A percentile compares a stretch with the other conserved stretches of the same genome.
Evolutionary conservation across 2,888 invertebrate species (phyloP).

Genomic region (Unio delphinus): DNA sequence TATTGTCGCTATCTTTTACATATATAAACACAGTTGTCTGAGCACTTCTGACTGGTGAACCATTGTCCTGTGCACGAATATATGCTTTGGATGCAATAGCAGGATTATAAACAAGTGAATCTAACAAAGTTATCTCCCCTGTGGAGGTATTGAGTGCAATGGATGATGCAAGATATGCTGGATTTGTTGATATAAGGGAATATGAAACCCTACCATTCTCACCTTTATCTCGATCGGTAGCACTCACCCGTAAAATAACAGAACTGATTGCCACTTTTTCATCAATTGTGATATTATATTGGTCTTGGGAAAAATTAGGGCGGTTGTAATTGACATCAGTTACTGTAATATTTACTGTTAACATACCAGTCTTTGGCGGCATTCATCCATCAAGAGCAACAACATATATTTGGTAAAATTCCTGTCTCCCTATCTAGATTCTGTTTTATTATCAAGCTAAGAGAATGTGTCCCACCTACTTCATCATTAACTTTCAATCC

Average conservation of each 20-base stretch:
- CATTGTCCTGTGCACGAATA: slow-evolving; percentile 41
- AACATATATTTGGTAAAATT: slow-evolving; percentile 43
- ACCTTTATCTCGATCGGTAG: slow-evolving; percentile 88
- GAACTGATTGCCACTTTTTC: slow-evolving; percentile 44
- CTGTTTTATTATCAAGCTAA: slow-evolving; percentile 44
- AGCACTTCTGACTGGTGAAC: slow-evolving; percentile 22
- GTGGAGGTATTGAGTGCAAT: slow-evolving; percentile 24
- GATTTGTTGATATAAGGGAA: slow-evolving; percentile 14
- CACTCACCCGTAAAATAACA: slow-evolving; percentile 76
- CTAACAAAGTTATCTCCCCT: slow-evolving; percentile 32
- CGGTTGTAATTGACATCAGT: slow-evolving; percentile 59
- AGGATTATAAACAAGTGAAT: slow-evolving; percentile 15
- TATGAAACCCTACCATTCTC: slow-evolving; percentile 75
- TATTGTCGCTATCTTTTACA: slow-evolving; percentile 84
- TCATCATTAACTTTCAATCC: slow-evolving; percentile 36
- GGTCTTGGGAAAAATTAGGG: slow-evolving; percentile 46
- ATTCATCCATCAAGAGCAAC: slow-evolving; percentile 52
- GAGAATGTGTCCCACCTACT: slow-evolving; percentile 43
- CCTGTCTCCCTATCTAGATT: slow-evolving; percentile 51
- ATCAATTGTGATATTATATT: slow-evolving; percentile 52
- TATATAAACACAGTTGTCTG: slow-evolving; percentile 76
- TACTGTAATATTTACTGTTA: slow-evolving; percentile 50
- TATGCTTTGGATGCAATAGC: slow-evolving; percentile 16
- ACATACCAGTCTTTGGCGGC: slow-evolving; percentile 37
- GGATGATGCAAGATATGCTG: slow-evolving; percentile 6